Evolutionary conservation across 2,113 vertebrate species (phyloP).

Genomic region (Pachycephala philippinensis): DNA sequence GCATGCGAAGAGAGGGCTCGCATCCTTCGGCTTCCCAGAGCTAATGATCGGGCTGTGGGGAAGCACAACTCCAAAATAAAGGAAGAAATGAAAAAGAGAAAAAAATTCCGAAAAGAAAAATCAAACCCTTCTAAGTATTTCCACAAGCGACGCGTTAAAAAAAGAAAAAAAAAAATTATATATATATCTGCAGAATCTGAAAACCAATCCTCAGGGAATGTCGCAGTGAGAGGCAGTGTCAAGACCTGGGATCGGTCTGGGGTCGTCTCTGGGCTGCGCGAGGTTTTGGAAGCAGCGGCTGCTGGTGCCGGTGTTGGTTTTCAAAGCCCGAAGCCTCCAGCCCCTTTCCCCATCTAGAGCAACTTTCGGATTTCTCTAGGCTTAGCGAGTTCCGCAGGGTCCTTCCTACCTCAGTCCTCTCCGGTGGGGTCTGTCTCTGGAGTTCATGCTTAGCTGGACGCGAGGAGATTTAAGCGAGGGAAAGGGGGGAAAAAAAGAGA

Average conservation of each 20-base stretch:
- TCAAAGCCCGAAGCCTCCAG: conserved; percentile 23
- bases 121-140: neutral
- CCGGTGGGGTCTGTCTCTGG: conserved; percentile 47
- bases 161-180: neutral
- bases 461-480: conserved; percentile 31
- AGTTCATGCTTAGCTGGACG: conserved; percentile 51
- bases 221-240: neutral
- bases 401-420: conserved; percentile 64
- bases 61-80: neutral
- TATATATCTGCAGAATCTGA: neutral
- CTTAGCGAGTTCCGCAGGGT: neutral
- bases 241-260: neutral
- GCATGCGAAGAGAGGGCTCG: neutral
- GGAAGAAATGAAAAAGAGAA: neutral
- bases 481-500: neutral
- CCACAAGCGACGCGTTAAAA: neutral
- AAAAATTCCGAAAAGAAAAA: neutral
- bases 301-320: conserved; percentile 10
- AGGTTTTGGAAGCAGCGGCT: neutral
- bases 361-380: conserved; percentile 5
- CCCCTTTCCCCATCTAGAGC: neutral
- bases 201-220: neutral
- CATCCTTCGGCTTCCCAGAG: neutral
- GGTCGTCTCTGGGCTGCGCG: neutral
- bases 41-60: neutral